These are phyloP conservation scores for Phyllotreta striolata DNA, from an alignment of 2,888 invertebrate species.

Conservation along the genomic window DNA sequence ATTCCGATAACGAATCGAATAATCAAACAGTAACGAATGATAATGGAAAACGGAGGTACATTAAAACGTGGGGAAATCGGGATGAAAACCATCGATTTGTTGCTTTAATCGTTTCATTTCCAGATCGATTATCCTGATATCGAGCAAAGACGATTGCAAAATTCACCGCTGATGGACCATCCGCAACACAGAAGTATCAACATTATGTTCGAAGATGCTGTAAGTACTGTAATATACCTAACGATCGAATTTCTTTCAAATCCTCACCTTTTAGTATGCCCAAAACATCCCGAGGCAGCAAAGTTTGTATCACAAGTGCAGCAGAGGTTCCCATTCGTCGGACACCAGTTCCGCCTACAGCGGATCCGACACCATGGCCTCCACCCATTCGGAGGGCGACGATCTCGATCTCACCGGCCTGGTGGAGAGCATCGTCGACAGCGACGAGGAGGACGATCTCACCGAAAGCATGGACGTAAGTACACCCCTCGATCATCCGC, in stretches of 20 bases:
- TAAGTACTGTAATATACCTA: slow-evolving; percentile 45
- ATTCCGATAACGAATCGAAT: slow-evolving; percentile 17
- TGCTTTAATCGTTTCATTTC: slow-evolving; percentile 46
- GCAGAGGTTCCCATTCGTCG: slow-evolving; percentile 84
- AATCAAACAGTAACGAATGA: slow-evolving; percentile 5
- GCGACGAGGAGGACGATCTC: slow-evolving; percentile 93
- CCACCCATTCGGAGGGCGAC: slow-evolving; percentile 82
- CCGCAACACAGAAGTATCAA: slow-evolving; percentile 56
- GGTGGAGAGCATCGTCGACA: slow-evolving; percentile 94
- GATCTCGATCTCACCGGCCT: slow-evolving; percentile 94
- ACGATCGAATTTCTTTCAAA: background rate
- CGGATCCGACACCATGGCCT: slow-evolving; percentile 96
- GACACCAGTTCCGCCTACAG: slow-evolving; percentile 97
- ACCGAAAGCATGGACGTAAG: slow-evolving; percentile 88
- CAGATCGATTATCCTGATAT: slow-evolving; percentile 78
- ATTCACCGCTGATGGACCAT: slow-evolving; percentile 59
- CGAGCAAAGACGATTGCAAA: slow-evolving; percentile 57
- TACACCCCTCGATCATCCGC: slow-evolving; percentile 34
- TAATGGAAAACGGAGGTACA: slow-evolving; percentile 32
- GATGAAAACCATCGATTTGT: background rate
- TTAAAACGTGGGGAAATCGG: slow-evolving; percentile 10
- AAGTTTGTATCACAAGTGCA: slow-evolving; percentile 72
- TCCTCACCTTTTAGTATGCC: slow-evolving; percentile 52
- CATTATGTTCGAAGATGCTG: slow-evolving; percentile 59
- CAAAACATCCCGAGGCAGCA: slow-evolving; percentile 55